Percentiles rank a stretch among this genome's conserved stretches.
These are phyloP conservation scores for Synergus laeviventris DNA, from an alignment of 2,888 invertebrate genomes.

Conservation along the genomic window DNA sequence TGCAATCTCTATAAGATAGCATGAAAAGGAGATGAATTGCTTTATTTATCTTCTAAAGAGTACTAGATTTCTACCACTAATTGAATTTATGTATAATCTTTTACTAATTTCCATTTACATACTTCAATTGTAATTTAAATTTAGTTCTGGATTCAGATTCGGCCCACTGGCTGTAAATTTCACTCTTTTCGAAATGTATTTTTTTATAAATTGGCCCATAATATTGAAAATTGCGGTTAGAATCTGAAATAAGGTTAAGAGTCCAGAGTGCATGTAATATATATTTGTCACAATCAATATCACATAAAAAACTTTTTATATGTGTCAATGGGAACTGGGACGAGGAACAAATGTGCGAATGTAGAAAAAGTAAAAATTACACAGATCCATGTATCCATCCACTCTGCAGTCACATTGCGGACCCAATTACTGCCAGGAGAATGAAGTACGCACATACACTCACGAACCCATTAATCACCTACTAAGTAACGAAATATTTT, in stretches of 20 bases:
- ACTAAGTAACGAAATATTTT: conserved; percentile 50
- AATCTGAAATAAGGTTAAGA: not conserved
- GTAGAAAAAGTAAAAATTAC: conserved; percentile 50
- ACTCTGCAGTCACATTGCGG: conserved; percentile 54
- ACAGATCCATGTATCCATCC: conserved; percentile 51
- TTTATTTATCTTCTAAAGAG: no score
- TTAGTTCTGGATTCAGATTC: no score
- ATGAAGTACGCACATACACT: conserved; percentile 29
- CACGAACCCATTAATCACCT: conserved; percentile 48
- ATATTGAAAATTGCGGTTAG: not conserved
- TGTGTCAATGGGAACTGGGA: conserved; percentile 21
- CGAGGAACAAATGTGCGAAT: conserved; percentile 44
- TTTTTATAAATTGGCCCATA: not conserved
- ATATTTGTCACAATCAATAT: not conserved
- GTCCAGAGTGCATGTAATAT: not conserved
- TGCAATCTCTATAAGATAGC: no score
- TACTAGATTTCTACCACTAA: no score
- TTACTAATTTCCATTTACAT: no score
- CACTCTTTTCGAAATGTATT: not conserved
- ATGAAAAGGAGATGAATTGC: no score
- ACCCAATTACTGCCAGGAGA: conserved; percentile 53
- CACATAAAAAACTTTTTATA: not conserved
- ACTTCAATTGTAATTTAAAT: no score
- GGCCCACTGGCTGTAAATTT: no score
- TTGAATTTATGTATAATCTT: no score